Base-by-base conservation (phyloP, 2,113 vertebrate species). In the Smithornis capensis region DNA sequence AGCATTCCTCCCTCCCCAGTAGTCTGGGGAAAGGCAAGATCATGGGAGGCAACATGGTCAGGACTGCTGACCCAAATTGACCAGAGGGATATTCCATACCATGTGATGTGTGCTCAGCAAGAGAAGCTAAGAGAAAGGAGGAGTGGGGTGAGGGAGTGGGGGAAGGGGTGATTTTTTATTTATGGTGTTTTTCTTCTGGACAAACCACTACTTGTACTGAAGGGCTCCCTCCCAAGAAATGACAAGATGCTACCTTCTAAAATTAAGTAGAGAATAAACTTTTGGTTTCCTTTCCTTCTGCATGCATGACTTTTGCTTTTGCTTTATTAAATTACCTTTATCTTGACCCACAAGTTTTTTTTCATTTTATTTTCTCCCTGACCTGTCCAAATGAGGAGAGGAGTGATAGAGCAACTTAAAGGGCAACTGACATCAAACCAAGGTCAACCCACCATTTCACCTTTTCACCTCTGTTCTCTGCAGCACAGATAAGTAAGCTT, bases 111-210 rank as follows among this genome's bases (percentile, higher is more conserved):
- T 52, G 42, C 68, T 52, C 52, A 45, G 37, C 27, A 59, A 11
- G 6, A 45, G 27, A 7, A 67, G 15, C 8, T 29, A 9, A 44
- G 52, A 74, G 22, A 45, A 59, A 37, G 57, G 33, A 60, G 45
- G 33, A 45, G 33, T 5, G 3, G 6, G 1, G 3, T 59, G 12
- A 19, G 19, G 44, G 7, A 45, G 13, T 17, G 15, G 16, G 53
- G 24, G 14, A 38, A 38, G 28, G 6, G 7, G 6, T 40, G 24
- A 62, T 55, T 44, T 69, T 4, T 33, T 77, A 70, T 56, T 42
- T 77, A 49, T 0, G 0, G 6, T 4, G 14, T 42, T 70, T 77
- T 62, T 33, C 71, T 63, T 69, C 55, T 42, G 40, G 25, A 63
- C 49, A 21, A 69, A 9, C 7, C 47, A 5, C 14, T 77, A 33